These are phyloP conservation scores for Polyergus mexicanus DNA, from an alignment of 1,140 invertebrate genomes.

Conservation along the genomic window DNA sequence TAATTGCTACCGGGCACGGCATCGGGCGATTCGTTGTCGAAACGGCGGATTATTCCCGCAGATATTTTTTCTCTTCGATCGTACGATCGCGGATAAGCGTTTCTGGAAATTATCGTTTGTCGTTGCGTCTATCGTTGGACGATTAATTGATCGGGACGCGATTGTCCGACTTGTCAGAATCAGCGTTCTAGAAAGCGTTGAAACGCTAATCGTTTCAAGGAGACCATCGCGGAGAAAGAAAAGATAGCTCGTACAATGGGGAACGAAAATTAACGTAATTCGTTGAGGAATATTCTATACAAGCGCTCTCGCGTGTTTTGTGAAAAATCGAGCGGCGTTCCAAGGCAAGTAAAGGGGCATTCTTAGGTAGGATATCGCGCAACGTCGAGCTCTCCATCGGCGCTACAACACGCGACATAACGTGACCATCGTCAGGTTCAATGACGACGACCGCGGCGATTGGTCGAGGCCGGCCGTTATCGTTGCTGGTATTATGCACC, in stretches of 20 bases:
- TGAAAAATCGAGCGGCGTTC: neutral
- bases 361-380: constrained; percentile 36
- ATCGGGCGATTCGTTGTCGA: constrained; percentile 25
- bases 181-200: neutral
- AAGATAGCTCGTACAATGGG: neutral
- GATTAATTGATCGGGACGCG: neutral
- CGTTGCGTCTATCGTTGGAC: neutral
- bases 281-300: neutral
- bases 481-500: constrained; percentile 34
- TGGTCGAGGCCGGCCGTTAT: constrained; percentile 58
- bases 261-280: neutral
- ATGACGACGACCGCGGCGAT: constrained; percentile 71
- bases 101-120: neutral
- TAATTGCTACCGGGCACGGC: constrained; percentile 39
- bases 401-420: constrained; percentile 64
- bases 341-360: constrained; percentile 15
- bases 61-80: neutral
- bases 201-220: neutral
- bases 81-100: neutral
- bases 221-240: neutral
- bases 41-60: constrained; percentile 19
- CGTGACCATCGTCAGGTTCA: constrained; percentile 72
- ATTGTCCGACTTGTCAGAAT: neutral
- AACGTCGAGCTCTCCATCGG: constrained; percentile 34
- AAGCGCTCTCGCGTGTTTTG: neutral